Base-by-base conservation (phyloP, 92 coral and sea anemone species). In the Parazoanthus atlanticus region DNA sequence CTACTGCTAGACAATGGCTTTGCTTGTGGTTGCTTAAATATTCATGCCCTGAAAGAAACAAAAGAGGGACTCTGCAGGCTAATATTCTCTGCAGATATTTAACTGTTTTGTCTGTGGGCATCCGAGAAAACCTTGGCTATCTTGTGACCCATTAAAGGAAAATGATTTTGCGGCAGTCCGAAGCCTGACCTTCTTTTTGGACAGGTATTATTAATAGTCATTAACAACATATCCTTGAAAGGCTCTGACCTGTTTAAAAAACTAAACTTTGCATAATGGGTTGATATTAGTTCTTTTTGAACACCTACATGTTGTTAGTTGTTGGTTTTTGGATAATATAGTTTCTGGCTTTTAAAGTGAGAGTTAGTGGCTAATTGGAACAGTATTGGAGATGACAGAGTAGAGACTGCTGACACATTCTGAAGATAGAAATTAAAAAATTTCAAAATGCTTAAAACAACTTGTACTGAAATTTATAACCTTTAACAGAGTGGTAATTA, bases 11-110 rank as follows among this genome's bases (percentile, higher is more conserved):
- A 89, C 89, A 91, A 91, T 86, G 46, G 74, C 64, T 79, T 91
- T 86, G 92, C 94, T 89, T 92, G 94, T 92, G 94, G 94, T 85
- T 86, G 52, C 78, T 92, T 89, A 92, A 92, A 89, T 58, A 92
- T 92, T 92, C 26, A 92, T 85, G 38, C 64, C 84, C 58, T 81
- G 79, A 74, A 77, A 79, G 86, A 74, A 74, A 84, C 87, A 84
- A 84, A 80, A 84, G 78, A 70, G 87, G 58, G 58, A 15, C 3
- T 52, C 29, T 69, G 78, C 87, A 67, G 56, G 26, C 78, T 84
- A 84, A 49, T 67, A 26, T 71, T 65, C 36, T 36, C 46, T 84
- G 58, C 31, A 33, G 76, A 40, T 41, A 46, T 69, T 41, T 15
- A 6, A 84, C 58, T 84, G 78, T 84, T 70, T 46, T 70, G 78